Evolutionary conservation across 2,888 invertebrate genomes (phyloP), one percentile per base, ranked within the genome.

Genomic region (Erebia aethiops): DNA sequence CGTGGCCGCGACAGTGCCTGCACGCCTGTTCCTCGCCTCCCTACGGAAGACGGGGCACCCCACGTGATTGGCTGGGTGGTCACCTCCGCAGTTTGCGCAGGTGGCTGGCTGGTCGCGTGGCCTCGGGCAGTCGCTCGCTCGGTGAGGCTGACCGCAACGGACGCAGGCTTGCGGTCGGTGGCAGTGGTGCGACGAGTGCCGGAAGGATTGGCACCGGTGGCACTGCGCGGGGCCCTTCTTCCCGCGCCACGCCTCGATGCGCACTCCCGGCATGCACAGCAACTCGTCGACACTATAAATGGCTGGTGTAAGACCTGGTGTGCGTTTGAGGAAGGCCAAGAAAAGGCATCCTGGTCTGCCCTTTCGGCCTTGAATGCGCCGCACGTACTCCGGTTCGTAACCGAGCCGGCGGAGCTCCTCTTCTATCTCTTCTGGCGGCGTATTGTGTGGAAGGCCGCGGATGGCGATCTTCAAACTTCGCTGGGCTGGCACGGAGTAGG

Each of bases 121-220:
- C 71, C 10, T 73, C 71, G 0, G 76, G 75, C 1, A 77, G 56
- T 0, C 74, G 41, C n/a, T n/a, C n/a, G 71, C 78, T 74, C 72
- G 0, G 62, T 1, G 9, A 72, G 71, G 1, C 18, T 3, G 67
- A 9, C 70, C 69, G n/a, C 69, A 72, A 0, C 69, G 62, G 9
- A 72, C 72, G 16, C 72, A 70, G 0, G 65, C 56, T 18, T 41
- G 62, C 0, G 9, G 26, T 0, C 76, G 58, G 16, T 67, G 71
- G 62, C 71, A 71, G 54, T 74, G 66, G 18, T 69, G 69, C 5
- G 71, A 71, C 2, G 74, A 70, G 69, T 80, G 79, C 7, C 66
- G 4, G 13, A 68, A 73, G 2, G 43, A 49, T 13, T 73, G 70
- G 52, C 73, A 73, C 0, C 57, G 2, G 10, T 69, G 78, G 9